Evolutionary conservation across 2,113 vertebrate genomes (phyloP), one percentile per base, ranked within the genome.

Genomic region (Chaetodon trifascialis): DNA sequence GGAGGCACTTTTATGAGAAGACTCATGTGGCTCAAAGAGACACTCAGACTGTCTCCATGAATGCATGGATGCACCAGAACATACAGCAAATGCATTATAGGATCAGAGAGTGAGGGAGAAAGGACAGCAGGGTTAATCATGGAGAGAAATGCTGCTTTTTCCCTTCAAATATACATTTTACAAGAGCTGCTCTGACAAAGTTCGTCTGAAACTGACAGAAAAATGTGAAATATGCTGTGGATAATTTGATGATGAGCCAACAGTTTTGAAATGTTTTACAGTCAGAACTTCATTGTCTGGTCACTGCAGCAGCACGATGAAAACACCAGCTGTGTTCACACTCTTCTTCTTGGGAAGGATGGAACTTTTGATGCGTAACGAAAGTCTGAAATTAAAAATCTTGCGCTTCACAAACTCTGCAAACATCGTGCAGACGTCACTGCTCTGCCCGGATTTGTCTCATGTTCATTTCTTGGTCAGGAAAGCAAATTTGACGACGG

Each of bases 11-110:
- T 44, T n/a, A 58, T 25, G 0, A 2, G 52, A 71, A 70, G 7
- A 19, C 59, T 49, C 68, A 30, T 0, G 12, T 73, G 62, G 54
- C 23, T 19, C n/a, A 7, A 46, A 30, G 3, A 51, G 23, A 56
- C 25, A 25, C 36, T 42, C 23, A 67, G 71, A 34, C 52, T 19
- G 25, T n/a, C n/a, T 42, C 4, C 46, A 30, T 47, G 56, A 63
- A 78, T 16, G 19, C 38, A 60, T 44, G 55, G 58, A 63, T 63
- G 69, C 73, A 67, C 42, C 12, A 1, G 15, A 12, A 21, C 14
- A 17, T n/a, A 40, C 74, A 67, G 78, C 55, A 44, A 76, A 73
- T 67, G 30, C 38, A 75, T 4, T 52, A 42, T 4, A 72, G 54
- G 51, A 4, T 21, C 23, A 63, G 7, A 30, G 73, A 73, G 46